Conservation (phyloP, 2,797 vertebrate species). For the Sphenodon punctatus region DNA sequence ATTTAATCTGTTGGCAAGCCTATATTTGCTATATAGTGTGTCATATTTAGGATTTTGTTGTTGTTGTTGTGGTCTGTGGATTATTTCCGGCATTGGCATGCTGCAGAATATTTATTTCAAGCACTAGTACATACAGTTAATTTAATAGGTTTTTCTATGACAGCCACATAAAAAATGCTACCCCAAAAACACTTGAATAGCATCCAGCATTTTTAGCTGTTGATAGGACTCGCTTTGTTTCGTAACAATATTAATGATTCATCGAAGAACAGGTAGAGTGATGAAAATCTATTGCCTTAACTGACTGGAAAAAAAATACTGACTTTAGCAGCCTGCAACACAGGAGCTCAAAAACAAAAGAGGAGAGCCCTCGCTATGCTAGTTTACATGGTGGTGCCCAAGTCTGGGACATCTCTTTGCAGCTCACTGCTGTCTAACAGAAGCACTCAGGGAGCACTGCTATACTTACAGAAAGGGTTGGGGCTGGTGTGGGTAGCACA, state of each 20-base stretch:
- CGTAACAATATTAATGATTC: neutral
- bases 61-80: neutral
- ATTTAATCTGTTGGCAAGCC: neutral
- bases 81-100: neutral
- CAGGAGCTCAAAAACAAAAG: no score
- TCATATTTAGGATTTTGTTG: neutral
- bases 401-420: no score
- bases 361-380: no score
- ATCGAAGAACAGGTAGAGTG: neutral
- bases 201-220: neutral
- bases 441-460: no score
- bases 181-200: neutral
- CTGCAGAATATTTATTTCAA: neutral
- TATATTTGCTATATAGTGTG: neutral
- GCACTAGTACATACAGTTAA: neutral
- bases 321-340: no score
- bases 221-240: neutral
- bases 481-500: no score
- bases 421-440: no score
- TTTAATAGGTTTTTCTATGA: slow-evolving; percentile 5
- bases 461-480: no score
- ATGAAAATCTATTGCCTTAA: neutral
- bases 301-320: no score
- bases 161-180: neutral
- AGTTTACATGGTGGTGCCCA: no score